Percentiles rank a stretch among this genome's conserved stretches.
These are phyloP conservation scores for Apis dorsata DNA, from an alignment of 1,140 invertebrate species.

Conservation along the genomic window DNA sequence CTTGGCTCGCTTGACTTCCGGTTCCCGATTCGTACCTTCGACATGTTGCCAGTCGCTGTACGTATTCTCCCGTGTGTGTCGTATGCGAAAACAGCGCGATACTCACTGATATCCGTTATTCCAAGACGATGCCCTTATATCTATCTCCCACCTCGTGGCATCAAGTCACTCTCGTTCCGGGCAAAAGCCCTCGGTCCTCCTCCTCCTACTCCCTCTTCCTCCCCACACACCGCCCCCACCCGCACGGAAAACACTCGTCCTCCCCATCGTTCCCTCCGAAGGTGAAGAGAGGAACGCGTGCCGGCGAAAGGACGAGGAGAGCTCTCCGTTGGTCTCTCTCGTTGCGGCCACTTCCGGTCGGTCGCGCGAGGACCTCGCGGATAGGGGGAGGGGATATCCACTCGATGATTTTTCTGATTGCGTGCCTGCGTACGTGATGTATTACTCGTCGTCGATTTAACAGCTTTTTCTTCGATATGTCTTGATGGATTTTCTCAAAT, in stretches of 20 bases:
- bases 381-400: no score
- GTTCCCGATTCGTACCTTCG: slow-evolving; percentile 67
- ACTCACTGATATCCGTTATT: slow-evolving; percentile 80
- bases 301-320: slow-evolving; percentile 17
- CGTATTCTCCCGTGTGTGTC: slow-evolving; percentile 24
- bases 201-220: slow-evolving; percentile 34
- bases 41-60: slow-evolving; percentile 62
- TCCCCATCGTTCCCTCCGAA: not conserved
- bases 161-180: slow-evolving; percentile 60
- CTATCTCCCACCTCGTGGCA: slow-evolving; percentile 74
- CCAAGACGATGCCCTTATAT: slow-evolving; percentile 78
- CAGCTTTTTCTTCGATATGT: not conserved
- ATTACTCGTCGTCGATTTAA: no score
- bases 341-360: slow-evolving; percentile 27
- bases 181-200: slow-evolving; percentile 55
- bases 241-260: not conserved
- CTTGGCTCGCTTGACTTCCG: slow-evolving; percentile 7
- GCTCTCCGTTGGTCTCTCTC: not conserved
- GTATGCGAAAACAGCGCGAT: slow-evolving; percentile 61
- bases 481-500: not conserved
- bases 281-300: slow-evolving; percentile 31
- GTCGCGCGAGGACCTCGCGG: not conserved
- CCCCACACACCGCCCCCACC: not conserved
- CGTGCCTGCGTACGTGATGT: no score
- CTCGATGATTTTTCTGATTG: no score